Base-by-base conservation (phyloP, 2,113 vertebrate genomes). In the Neotoma lepida region DNA sequence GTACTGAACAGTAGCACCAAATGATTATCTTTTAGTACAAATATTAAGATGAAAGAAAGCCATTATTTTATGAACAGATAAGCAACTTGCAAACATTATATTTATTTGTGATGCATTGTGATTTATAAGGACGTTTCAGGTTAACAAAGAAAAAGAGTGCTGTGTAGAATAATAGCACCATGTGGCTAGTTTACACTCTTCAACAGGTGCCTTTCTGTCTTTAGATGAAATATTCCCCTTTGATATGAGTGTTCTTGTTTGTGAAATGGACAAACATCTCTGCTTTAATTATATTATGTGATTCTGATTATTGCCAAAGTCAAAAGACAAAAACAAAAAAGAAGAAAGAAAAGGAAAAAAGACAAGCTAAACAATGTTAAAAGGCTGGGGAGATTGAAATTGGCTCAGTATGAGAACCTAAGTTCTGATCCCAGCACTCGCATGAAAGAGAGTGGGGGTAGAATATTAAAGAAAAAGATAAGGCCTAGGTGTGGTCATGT, bases 41-140 rank as follows among this genome's bases (percentile, higher is more conserved):
- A 82, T 91, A 80, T 95, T 91, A 95, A 97, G 14, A 76, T 86
- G 73, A 96, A 93, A 15, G 41, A 95, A 96, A 92, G 35, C 86
- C 46, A 87, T 93, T 93, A 96, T 93, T 96, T 96, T 91, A 87
- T 89, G 20, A 94, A 2, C 7, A 90, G 4, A n/a, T 66, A 95
- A 87, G 39, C 64, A 96, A 84, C 85, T 95, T 85, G 71, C 88
- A 95, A 91, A 91, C 9, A 82, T 41, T 13, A 56, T 90, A 66
- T 82, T 95, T 88, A 86, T 92, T 84, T 66, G 73, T 92, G 64
- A 10, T 92, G 1, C 28, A 88, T 2, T 80, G 26, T 78, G 14
- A 94, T 91, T 94, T 94, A 56, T 10, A 44, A 12, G 28, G 66
- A 77, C 89, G 51, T 12, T 35, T 66, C 6, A 10, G 0, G 24